Base-by-base conservation (phyloP, 2,113 vertebrate species). In the Actinemys pallida region DNA sequence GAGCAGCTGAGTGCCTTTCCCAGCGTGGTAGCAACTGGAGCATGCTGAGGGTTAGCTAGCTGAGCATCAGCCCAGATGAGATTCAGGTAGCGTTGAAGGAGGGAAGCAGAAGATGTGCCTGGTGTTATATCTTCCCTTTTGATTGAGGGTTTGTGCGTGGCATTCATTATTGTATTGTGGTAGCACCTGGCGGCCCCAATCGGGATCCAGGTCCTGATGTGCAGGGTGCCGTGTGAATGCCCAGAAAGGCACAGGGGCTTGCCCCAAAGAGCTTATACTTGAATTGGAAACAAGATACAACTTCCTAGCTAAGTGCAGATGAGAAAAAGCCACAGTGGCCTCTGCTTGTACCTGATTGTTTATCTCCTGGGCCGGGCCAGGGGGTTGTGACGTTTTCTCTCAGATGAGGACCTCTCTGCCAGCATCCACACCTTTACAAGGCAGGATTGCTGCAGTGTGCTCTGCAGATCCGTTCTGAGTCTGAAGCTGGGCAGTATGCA, bases 241-340 rank as follows among this genome's bases (percentile, higher is more conserved):
- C 57, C 93, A 35, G 50, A 56, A 81, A 27, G 56, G 56, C 56
- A 57, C 24, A 11, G 56, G 24, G 10, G 56, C 25, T 57, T 57
- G 54, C 24, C 56, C 25, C 56, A 57, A 11, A 27, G 56, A 57
- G 24, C 56, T 25, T 57, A 57, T 9, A 22, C 56, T 57, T 25
- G 56, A 57, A 57, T 27, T 57, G 25, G 10, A 57, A 57, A 29
- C 0, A 57, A 95, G 83, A 45, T 8, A 7, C 84, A 62, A 89
- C 84, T 27, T 56, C 86, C 81, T 56, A 90, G 95, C 92, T 90
- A 76, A 62, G 89, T 57, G 45, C 90, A 81, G 87, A 62, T 84
- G 59, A 14, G 7, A 35, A 31, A 31, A 45, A 59, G 14, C 2
- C 1, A 87, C 90, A 80, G 93, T 89, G 57, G 89, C 3, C 76